Evolutionary conservation across 2,888 invertebrate species (phyloP).

Genomic region (Steromphala cineraria): DNA sequence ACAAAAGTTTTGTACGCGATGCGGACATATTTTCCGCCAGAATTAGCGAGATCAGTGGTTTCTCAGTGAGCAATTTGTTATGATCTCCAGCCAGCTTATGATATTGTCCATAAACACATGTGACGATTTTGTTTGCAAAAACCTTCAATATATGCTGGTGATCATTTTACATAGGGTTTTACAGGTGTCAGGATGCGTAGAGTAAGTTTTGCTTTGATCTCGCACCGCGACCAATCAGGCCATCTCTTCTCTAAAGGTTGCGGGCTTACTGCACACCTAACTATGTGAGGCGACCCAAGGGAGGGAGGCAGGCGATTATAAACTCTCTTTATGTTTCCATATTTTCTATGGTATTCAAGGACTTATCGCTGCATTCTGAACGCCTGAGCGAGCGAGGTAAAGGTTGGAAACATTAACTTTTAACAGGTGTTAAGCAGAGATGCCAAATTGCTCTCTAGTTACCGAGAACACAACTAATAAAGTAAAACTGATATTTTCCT

Average conservation of each 20-base stretch:
- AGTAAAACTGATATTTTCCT: constrained; percentile 10
- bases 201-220: neutral
- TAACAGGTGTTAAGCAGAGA: neutral
- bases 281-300: neutral
- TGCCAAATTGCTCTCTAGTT: neutral
- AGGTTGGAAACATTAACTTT: constrained; percentile 2
- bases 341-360: constrained; percentile 13
- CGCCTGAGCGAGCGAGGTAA: neutral
- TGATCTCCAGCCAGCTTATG: neutral
- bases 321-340: constrained; percentile 14
- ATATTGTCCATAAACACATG: neutral
- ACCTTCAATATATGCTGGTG: neutral
- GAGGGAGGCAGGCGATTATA: neutral
- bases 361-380: neutral
- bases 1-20: neutral
- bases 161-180: neutral
- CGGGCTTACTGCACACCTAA: neutral
- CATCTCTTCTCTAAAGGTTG: neutral
- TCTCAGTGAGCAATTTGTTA: neutral
- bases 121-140: neutral
- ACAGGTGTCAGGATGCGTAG: neutral
- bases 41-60: neutral
- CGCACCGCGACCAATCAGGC: neutral
- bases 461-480: neutral
- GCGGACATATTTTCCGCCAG: constrained; percentile 1